Percentiles rank a stretch among this genome's conserved stretches.
Evolutionary conservation across 1,140 invertebrate species (phyloP).

Genomic region (Venustaconcha ellipsiformis): DNA sequence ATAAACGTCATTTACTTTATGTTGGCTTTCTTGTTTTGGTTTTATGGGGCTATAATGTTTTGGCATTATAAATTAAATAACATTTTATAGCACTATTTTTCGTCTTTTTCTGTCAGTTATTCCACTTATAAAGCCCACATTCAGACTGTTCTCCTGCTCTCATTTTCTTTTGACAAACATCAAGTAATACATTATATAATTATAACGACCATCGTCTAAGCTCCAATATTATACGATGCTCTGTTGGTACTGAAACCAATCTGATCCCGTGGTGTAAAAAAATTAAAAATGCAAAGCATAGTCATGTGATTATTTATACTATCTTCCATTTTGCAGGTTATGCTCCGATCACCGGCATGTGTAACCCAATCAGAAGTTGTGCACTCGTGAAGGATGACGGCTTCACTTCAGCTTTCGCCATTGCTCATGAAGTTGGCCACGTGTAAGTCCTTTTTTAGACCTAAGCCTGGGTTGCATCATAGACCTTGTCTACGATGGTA

Average conservation of each 20-base stretch:
- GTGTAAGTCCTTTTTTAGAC: slow-evolving; percentile 76
- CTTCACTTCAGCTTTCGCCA: slow-evolving; percentile 89
- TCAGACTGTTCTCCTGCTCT: not conserved
- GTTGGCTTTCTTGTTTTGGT: no score
- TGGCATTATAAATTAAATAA: no score
- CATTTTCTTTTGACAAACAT: not conserved
- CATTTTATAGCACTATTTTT: not conserved
- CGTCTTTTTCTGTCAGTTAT: not conserved
- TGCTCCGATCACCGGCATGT: slow-evolving; percentile 86
- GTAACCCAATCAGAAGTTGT: slow-evolving; percentile 82
- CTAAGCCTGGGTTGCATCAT: not conserved
- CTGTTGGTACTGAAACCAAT: not conserved
- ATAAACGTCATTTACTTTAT: no score
- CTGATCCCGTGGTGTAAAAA: not conserved
- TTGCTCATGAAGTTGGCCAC: slow-evolving; percentile 93
- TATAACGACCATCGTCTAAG: not conserved
- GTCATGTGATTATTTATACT: no score
- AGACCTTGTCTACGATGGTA: not conserved
- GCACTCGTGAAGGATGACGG: slow-evolving; percentile 93
- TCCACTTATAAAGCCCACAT: not conserved
- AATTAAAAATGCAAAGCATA: not conserved
- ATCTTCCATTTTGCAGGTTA: slow-evolving; percentile 73
- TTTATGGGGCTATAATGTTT: no score
- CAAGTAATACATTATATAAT: not conserved
- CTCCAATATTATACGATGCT: not conserved